Base-by-base conservation (phyloP, 2,888 invertebrate species). In the Zhuqinia jingwanae region DNA sequence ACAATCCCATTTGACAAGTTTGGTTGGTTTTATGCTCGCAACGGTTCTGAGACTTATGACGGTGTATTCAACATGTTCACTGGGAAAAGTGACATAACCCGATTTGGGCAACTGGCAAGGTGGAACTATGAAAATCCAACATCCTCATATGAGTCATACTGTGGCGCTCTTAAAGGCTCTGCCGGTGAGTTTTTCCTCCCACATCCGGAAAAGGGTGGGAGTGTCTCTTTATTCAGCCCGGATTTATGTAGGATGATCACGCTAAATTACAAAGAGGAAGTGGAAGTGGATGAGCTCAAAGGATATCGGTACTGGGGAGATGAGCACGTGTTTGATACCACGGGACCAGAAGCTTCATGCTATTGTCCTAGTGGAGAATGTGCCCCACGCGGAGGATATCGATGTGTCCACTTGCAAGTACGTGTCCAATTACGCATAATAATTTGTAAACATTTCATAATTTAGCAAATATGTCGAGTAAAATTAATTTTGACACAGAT, bases 11-110 rank as follows among this genome's bases (percentile, higher is more conserved):
- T 95, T 88, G 97, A 97, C 91, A 94, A 94, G 91, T 97, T 98
- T 92, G 98, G 96, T 13, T 96, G 97, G 95, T 97, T 98, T 92
- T 97, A 96, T 90, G 93, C 93, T 81, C 94, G 97, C 91, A 97
- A 97, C 92, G 95, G 95, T 86, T 96, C 96, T 0, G 92, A 94
- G 0, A 93, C 93, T 0, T 95, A 95, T 68, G 96, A 97, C 86
- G 97, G 97, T 0, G 93, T 94, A 68, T 95, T 95, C 91, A 96
- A 96, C 91, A 95, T 97, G 92, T 95, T 94, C 30, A 96, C 96
- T 0, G 97, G 97, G 0, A 93, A 92, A 0, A 92, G 93, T 8
- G 93, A 95, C 78, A 94, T 95, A 0, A 92, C 93, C 0, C 93
- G 95, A 42, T 94, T 97, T 63, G 97, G 97, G 0, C 93, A 94